A percentile compares a stretch with the other conserved stretches of the same genome.
Evolutionary conservation across 2,888 invertebrate species (phyloP).

Genomic region (Drosophila mimica): DNA sequence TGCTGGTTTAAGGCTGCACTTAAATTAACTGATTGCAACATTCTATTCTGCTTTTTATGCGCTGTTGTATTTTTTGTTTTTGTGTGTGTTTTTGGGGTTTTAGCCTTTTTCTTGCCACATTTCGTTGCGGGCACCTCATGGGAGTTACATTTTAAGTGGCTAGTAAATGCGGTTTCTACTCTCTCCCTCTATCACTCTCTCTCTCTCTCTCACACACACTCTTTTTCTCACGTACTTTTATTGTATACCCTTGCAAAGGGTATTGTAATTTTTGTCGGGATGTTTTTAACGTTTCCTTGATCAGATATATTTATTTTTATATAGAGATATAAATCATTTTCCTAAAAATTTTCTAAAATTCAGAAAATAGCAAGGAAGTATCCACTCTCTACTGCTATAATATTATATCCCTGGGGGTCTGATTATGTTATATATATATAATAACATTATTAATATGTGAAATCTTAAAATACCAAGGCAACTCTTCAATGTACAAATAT

Average conservation of each 20-base stretch:
- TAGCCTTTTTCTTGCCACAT: slow-evolving; percentile 50
- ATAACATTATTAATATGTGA: neutral
- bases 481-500: neutral
- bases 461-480: neutral
- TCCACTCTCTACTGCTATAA: neutral
- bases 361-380: neutral
- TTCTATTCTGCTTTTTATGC: slow-evolving; percentile 78
- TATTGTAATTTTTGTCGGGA: neutral
- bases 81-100: slow-evolving; percentile 41
- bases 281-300: neutral
- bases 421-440: neutral
- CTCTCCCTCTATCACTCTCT: slow-evolving; percentile 10
- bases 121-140: slow-evolving; percentile 46
- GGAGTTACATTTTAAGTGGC: slow-evolving; percentile 74
- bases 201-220: neutral
- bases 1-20: slow-evolving; percentile 71
- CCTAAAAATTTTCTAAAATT: neutral
- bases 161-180: slow-evolving; percentile 65
- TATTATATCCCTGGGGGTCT: neutral
- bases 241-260: neutral
- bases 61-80: slow-evolving; percentile 26
- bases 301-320: neutral
- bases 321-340: neutral
- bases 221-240: neutral
- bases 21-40: slow-evolving; percentile 82